Evolutionary conservation across 2,113 vertebrate genomes (phyloP).

Genomic region (Jacana jacana): DNA sequence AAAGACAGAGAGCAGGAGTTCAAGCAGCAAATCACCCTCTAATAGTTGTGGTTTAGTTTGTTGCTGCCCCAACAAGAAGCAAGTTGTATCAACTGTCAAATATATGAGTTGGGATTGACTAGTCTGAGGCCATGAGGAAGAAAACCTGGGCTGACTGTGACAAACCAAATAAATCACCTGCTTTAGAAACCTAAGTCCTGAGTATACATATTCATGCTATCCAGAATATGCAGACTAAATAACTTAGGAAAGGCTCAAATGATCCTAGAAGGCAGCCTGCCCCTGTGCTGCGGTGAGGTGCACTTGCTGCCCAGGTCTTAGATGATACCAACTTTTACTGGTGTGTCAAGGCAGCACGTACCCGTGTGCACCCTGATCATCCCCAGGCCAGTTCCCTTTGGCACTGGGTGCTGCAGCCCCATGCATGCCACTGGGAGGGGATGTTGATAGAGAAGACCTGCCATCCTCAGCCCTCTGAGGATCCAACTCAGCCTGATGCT

Average conservation of each 20-base stretch:
- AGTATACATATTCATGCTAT: background rate
- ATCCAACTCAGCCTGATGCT: background rate
- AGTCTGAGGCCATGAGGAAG: background rate
- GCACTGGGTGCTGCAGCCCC: background rate
- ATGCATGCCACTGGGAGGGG: accelerated
- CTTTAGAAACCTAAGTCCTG: background rate
- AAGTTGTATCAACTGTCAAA: background rate
- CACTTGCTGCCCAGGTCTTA: background rate
- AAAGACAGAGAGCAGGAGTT: background rate
- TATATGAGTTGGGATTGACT: background rate
- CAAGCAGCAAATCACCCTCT: background rate
- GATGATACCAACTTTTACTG: accelerated
- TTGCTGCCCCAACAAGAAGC: background rate
- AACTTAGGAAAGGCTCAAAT: background rate
- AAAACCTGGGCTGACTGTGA: background rate
- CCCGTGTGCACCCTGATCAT: background rate
- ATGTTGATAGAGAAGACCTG: background rate
- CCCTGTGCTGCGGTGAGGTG: background rate
- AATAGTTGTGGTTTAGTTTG: background rate
- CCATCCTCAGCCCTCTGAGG: background rate
- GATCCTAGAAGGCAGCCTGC: background rate
- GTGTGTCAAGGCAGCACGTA: accelerated
- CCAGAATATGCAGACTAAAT: constrained; percentile 9
- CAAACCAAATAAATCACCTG: background rate
- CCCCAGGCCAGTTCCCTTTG: background rate